Base-by-base conservation (phyloP, 2,888 invertebrate species). In the Fissipunctia ypsillon region DNA sequence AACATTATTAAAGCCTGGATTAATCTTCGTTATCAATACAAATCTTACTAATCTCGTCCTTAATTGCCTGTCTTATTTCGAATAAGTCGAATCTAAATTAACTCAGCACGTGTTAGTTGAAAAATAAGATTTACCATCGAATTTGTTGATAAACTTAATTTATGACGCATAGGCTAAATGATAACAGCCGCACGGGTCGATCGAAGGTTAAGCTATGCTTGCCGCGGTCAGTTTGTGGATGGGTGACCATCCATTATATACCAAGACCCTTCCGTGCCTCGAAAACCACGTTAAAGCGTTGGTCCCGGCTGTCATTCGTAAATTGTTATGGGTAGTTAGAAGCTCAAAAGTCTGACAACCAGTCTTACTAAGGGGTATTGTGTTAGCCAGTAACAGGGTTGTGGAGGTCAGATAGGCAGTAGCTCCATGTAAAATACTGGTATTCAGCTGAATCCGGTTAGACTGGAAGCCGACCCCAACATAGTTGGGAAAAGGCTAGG, bases 41-140 rank as follows among this genome's bases (percentile, higher is more conserved):
- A 35, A 73, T 78, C 31, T 50, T 28, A 35, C 48, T 73, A 68
- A 78, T 78, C 68, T 68, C 38, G 6, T 60, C 28, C 64, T 65
- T 45, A 79, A 79, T 79, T 56, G 68, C 48, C 54, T 28, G 54
- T 60, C 64, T 79, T 74, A 67, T 64, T 68, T 65, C 10, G 41
- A 78, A 56, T 31, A 38, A 56, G n/a, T 61, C 38, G 22, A 59
- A 48, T 66, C 52, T 54, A 25, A 65, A 67, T 71, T 25, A 41
- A 52, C 19, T 35, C 5, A 45, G 60, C 9, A 12, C 9, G 43
- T 54, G 28, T 54, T 38, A 52, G 43, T 52, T 28, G 1, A 22
- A 43, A 50, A 50, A 50, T 63, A 60, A 19, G 19, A 41, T 25
- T 16, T 10, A 41, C n/a, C 38, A n/a, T 38, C 25, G 16, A 25